Base-by-base conservation (phyloP, 1,140 invertebrate species). In the Trialeurodes vaporariorum region DNA sequence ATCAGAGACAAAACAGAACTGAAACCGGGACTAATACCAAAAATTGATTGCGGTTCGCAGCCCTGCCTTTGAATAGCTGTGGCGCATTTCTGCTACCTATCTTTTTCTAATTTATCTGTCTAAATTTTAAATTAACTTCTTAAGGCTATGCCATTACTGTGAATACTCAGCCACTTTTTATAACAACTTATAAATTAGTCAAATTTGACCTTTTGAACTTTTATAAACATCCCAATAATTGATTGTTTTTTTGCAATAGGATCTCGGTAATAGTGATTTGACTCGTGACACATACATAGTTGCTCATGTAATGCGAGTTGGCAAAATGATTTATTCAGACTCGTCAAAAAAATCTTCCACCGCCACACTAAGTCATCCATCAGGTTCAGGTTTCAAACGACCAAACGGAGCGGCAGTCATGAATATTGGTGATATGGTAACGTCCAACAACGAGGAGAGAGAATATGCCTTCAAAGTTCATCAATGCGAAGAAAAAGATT, bases 401-500 rank as follows among this genome's bases (percentile, higher is more conserved):
- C 93, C 93, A 0, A 86, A 92, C 72, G 93, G 92, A 0, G 90
- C 92, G 65, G 92, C 89, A 12, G 89, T 94, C 0, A 78, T 93
- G 22, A 77, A 77, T 68, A 75, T 81, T 34, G 72, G 71, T 22
- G 76, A 80, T 23, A 69, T 76, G 59, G 66, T 74, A 17, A 61
- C 25, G 13, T 67, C 66, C 2, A 21, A 49, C 0, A 21, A 66
- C 21, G 86, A 85, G 67, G 87, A 89, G 72, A 84, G 83, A 63
- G 87, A 92, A 74, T 87, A 86, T 72, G 89, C 83, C 1, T 87
- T 67, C 86, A 90, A 78, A 84, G 85, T 94, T 0, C 92, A 87
- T 72, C 89, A 91, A 80, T 86, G 87, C 49, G 92, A 94, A 75
- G 93, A 96, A 75, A 94, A 93, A 78, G 93, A 96, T 73, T 95